Evolutionary conservation across 2,113 vertebrate genomes (phyloP).

Genomic region (Strix uralensis): DNA sequence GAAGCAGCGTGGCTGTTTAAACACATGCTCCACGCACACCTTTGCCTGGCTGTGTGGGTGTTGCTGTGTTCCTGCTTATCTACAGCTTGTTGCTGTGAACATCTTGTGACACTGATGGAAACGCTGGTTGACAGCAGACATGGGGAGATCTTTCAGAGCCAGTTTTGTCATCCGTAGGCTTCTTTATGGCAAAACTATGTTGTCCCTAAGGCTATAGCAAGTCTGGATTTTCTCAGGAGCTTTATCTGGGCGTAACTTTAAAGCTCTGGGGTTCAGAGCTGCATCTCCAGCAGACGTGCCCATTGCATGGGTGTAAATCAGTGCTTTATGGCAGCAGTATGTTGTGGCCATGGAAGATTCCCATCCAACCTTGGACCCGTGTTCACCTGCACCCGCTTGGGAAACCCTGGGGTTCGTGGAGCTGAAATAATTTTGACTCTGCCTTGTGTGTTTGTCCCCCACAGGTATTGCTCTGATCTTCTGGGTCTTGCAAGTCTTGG

Average conservation of each 20-base stretch:
- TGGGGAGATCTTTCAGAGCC: neutral
- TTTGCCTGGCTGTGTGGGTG: neutral
- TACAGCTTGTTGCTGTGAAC: neutral
- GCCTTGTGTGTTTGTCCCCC: neutral
- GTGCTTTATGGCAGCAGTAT: neutral
- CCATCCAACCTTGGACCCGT: neutral
- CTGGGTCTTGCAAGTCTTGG: neutral
- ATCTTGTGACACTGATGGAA: neutral
- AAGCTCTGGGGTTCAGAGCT: neutral
- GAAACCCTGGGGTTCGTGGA: neutral
- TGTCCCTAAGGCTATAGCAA: neutral
- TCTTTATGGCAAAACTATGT: neutral
- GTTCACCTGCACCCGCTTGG: neutral
- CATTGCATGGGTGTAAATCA: neutral
- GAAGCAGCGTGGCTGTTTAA: neutral
- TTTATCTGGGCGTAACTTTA: neutral
- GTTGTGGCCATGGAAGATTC: neutral
- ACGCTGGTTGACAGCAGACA: neutral
- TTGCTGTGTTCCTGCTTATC: neutral
- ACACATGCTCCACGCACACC: accelerated
- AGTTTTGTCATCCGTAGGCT: neutral
- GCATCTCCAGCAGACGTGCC: neutral
- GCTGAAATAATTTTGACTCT: neutral
- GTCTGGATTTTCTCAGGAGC: neutral
- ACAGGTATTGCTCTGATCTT: neutral